Evolutionary conservation across 2,888 invertebrate genomes (phyloP).

Genomic region (Agrypnus murinus): DNA sequence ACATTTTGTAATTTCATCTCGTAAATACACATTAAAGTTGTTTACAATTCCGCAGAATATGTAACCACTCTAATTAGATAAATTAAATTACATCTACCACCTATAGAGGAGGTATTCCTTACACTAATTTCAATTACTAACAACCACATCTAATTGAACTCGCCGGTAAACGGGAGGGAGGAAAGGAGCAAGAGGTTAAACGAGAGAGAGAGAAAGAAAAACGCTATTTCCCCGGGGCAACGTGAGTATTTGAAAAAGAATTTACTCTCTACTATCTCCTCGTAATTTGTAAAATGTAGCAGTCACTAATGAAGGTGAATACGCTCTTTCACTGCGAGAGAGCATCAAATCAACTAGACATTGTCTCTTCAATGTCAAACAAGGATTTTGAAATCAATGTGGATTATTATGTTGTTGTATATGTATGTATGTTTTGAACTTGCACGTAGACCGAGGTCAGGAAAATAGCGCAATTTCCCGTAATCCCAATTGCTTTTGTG

Average conservation of each 20-base stretch:
- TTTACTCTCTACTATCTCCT: constrained; percentile 36
- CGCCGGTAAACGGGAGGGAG: neutral
- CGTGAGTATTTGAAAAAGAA: neutral
- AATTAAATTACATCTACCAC: constrained; percentile 19
- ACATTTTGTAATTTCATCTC: no score
- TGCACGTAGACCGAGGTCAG: constrained; percentile 55
- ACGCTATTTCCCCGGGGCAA: neutral
- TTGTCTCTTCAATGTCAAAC: constrained; percentile 52
- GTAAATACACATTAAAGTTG: constrained; percentile 15
- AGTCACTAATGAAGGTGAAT: constrained; percentile 47
- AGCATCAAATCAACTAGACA: constrained; percentile 44
- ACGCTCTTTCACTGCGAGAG: constrained; percentile 35
- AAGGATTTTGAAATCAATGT: constrained; percentile 50
- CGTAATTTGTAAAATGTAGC: constrained; percentile 41
- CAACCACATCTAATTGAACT: neutral
- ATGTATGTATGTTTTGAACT: constrained; percentile 39
- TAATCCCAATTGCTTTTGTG: constrained; percentile 32
- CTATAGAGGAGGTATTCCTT: constrained; percentile 22
- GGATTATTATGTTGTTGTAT: constrained; percentile 23
- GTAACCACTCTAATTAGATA: constrained; percentile 14
- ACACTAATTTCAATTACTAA: constrained; percentile 1
- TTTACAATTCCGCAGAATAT: constrained; percentile 18
- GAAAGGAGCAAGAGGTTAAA: neutral
- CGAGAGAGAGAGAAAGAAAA: neutral
- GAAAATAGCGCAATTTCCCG: constrained; percentile 56